Percentiles rank a stretch among this genome's conserved stretches.
Conservation (phyloP, 2,113 vertebrate genomes). For the Pomatorhinus ruficollis region DNA sequence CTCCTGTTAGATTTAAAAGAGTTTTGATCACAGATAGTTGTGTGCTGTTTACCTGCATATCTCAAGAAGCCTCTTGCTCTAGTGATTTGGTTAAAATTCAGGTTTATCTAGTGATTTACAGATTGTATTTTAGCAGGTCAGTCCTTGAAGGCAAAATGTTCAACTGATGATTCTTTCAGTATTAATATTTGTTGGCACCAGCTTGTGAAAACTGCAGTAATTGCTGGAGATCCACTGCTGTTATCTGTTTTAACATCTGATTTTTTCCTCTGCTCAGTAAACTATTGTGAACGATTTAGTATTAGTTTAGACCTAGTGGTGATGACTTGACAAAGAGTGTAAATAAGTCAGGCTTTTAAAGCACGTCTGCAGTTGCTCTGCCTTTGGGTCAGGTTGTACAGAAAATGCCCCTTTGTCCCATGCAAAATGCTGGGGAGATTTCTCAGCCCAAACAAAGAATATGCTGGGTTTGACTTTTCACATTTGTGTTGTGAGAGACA, state of each 20-base stretch:
- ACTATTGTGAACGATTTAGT: background rate
- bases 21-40: slow-evolving; percentile 30
- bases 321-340: background rate
- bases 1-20: slow-evolving; percentile 38
- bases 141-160: background rate
- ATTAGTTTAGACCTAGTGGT: background rate
- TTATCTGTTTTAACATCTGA: background rate
- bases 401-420: background rate
- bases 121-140: slow-evolving; percentile 10
- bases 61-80: background rate
- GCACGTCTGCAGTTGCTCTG: background rate
- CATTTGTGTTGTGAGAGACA: background rate
- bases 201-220: background rate
- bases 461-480: background rate
- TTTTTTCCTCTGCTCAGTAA: background rate
- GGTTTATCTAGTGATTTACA: background rate
- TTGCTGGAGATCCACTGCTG: background rate
- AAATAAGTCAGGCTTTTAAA: background rate
- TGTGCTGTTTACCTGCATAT: slow-evolving; percentile 42
- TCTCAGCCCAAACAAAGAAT: background rate
- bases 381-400: background rate
- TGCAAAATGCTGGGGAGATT: background rate
- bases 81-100: slow-evolving; percentile 16
- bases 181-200: background rate
- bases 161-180: background rate